Percentiles rank a stretch among this genome's conserved stretches.
Conservation (phyloP, 2,888 invertebrate genomes). For the Cerastoderma edule region DNA sequence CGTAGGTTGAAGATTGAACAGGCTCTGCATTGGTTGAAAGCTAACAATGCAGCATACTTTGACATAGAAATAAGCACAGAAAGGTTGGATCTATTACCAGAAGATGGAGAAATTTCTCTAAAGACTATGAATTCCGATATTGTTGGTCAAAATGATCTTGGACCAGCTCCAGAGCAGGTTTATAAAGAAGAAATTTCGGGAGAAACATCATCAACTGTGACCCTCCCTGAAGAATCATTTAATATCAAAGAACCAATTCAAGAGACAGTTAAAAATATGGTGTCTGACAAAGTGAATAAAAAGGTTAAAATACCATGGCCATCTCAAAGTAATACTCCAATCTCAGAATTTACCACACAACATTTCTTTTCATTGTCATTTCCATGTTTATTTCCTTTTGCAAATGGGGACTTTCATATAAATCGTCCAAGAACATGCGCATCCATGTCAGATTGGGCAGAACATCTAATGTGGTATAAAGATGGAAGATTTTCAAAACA, state of each 20-base stretch:
- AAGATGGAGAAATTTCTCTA: slow-evolving; percentile 33
- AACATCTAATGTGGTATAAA: too few species aligned
- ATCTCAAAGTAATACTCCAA: slow-evolving; percentile 33
- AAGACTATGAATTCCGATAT: slow-evolving; percentile 4
- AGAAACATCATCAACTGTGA: slow-evolving; percentile 41
- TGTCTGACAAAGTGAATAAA: slow-evolving; percentile 17
- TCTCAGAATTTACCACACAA: slow-evolving; percentile 53
- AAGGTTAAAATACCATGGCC: slow-evolving; percentile 50
- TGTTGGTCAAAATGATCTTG: slow-evolving; percentile 3
- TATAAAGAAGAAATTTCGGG: slow-evolving; percentile 33
- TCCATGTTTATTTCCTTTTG: slow-evolving; percentile 44
- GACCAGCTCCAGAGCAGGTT: slow-evolving; percentile 46
- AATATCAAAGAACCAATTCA: slow-evolving; percentile 41
- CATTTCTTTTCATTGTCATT: slow-evolving; percentile 46
- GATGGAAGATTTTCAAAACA: too few species aligned
- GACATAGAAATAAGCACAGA: slow-evolving; percentile 42
- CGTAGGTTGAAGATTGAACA: slow-evolving; percentile 40
- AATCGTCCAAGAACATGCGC: too few species aligned
- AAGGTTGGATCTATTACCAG: slow-evolving; percentile 39
- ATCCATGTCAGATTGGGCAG: too few species aligned
- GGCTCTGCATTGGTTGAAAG: slow-evolving; percentile 43
- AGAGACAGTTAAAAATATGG: slow-evolving; percentile 24
- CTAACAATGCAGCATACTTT: slow-evolving; percentile 41
- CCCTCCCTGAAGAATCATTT: slow-evolving; percentile 38
- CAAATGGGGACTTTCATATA: too few species aligned